These are phyloP conservation scores for Hecatera dysodea DNA, from an alignment of 2,888 invertebrate species.

Conservation along the genomic window DNA sequence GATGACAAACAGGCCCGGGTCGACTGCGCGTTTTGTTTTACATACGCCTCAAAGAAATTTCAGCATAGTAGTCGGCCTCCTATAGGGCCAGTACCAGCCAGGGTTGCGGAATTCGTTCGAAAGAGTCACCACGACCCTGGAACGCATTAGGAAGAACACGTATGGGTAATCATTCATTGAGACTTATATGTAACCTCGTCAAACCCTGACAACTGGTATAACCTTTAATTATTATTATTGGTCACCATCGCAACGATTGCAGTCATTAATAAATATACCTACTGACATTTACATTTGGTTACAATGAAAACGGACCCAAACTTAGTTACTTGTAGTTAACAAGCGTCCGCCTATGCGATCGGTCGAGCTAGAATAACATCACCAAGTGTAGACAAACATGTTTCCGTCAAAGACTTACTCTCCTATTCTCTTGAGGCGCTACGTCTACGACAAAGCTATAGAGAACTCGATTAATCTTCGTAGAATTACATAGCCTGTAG, in stretches of 20 bases:
- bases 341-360: not conserved
- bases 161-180: too few relatives aligned
- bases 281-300: not conserved
- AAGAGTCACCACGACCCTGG: too few relatives aligned
- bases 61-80: too few relatives aligned
- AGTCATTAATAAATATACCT: conserved; percentile 6
- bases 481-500: not conserved
- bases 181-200: not conserved
- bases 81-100: too few relatives aligned
- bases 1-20: too few relatives aligned
- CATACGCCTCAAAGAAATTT: too few relatives aligned
- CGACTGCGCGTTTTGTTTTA: too few relatives aligned
- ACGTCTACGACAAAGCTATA: conserved; percentile 17
- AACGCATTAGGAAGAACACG: too few relatives aligned
- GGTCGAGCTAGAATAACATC: conserved; percentile 29
- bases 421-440: conserved; percentile 13
- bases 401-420: conserved; percentile 23
- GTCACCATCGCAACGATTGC: not conserved
- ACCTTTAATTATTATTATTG: not conserved
- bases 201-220: not conserved
- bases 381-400: conserved; percentile 31
- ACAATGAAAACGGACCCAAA: conserved; percentile 4
- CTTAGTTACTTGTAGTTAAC: conserved; percentile 9
- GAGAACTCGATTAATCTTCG: not conserved
- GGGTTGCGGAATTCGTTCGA: too few relatives aligned